A percentile compares a stretch with the other conserved stretches of the same genome.
phyloP scores from a whole-genome alignment of 2,797 vertebrate species.

The Hemibagrus guttatus region DNA sequence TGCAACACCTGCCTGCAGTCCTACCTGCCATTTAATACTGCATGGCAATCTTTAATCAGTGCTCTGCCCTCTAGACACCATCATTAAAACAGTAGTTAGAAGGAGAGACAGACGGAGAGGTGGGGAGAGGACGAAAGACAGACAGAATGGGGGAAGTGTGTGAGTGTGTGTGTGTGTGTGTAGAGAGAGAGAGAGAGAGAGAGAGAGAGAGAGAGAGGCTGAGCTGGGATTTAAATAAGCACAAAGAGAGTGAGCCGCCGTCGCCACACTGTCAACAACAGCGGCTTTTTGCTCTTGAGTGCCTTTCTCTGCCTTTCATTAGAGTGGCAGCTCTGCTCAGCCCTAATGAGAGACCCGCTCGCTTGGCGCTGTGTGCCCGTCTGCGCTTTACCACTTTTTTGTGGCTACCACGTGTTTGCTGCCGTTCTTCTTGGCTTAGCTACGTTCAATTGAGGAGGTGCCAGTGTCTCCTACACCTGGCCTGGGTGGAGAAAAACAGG shows the following conservation, averaged over 20 bases:
- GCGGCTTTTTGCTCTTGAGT: slow-evolving; percentile 8
- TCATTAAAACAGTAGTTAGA: slow-evolving; percentile 45
- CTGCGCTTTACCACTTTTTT: slow-evolving; percentile 53
- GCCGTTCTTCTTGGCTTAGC: slow-evolving; percentile 65
- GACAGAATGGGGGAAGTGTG: not conserved
- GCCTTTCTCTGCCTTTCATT: slow-evolving; percentile 34
- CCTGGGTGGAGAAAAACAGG: slow-evolving; percentile 49
- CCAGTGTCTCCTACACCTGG: slow-evolving; percentile 74
- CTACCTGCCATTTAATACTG: slow-evolving; percentile 67
- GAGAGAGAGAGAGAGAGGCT: not conserved
- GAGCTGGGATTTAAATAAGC: slow-evolving; percentile 35
- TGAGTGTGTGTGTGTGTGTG: no score
- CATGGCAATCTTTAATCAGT: slow-evolving; percentile 47
- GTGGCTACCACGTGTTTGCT: slow-evolving; percentile 40
- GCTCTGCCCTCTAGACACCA: slow-evolving; percentile 32
- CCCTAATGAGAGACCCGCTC: slow-evolving; percentile 66
- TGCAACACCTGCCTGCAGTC: slow-evolving; percentile 70
- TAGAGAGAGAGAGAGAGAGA: not conserved
- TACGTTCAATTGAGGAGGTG: slow-evolving; percentile 61
- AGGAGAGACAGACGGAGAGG: not conserved
- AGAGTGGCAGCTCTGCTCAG: slow-evolving; percentile 42
- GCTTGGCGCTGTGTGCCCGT: slow-evolving; percentile 60
- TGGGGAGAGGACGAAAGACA: slow-evolving; percentile 11
- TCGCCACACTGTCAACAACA: slow-evolving; percentile 28
- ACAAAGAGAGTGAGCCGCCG: slow-evolving; percentile 36